Evolutionary conservation across 2,888 invertebrate species (phyloP).

Genomic region (Dyspetes luteomarginatus): DNA sequence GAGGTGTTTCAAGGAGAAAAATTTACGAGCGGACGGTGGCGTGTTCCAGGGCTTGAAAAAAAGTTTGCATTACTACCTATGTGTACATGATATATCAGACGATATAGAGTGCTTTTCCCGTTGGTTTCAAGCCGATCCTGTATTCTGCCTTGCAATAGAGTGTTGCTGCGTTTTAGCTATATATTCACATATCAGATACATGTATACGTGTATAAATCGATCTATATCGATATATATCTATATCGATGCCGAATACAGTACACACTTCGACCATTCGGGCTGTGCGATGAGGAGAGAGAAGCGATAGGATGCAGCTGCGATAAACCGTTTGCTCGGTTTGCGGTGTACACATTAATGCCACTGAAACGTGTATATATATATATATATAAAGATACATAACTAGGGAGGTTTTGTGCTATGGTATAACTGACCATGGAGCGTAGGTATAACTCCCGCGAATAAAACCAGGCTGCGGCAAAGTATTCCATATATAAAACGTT

Average conservation of each 20-base stretch:
- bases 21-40: conserved; percentile 70
- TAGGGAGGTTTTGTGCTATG: not conserved
- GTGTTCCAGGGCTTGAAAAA: conserved; percentile 60
- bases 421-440: not conserved
- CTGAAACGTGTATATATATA: conserved; percentile 34
- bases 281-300: conserved; percentile 63
- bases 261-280: conserved; percentile 33
- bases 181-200: not conserved
- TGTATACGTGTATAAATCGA: not conserved
- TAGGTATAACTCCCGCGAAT: conserved; percentile 54
- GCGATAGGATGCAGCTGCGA: conserved; percentile 69
- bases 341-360: conserved; percentile 63
- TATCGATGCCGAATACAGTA: conserved; percentile 34
- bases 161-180: conserved; percentile 5
- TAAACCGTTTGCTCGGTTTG: conserved; percentile 71
- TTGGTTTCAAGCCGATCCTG: conserved; percentile 37
- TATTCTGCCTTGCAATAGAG: conserved; percentile 38
- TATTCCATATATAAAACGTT: conserved; percentile 65
- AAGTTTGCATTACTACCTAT: conserved; percentile 69
- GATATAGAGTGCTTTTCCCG: no score
- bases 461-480: conserved; percentile 57
- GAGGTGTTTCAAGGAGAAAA: conserved; percentile 64
- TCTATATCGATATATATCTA: not conserved
- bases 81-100: conserved; percentile 19
- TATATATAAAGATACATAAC: not conserved